These are phyloP conservation scores for Drosophila prosaltans DNA, from an alignment of 1,140 invertebrate species.

Conservation along the genomic window DNA sequence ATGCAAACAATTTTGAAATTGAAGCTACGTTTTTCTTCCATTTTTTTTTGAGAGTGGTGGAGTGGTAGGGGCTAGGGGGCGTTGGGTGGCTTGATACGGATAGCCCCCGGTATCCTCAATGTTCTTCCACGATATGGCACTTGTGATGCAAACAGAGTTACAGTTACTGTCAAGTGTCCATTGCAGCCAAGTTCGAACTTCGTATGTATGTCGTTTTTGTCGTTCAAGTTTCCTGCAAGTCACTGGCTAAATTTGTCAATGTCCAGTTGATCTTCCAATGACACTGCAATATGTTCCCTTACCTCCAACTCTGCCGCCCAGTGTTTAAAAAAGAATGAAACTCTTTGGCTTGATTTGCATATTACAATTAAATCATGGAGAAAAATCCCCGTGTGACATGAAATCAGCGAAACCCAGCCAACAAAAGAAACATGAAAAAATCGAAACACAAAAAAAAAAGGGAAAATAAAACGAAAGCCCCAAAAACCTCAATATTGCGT, in stretches of 20 bases:
- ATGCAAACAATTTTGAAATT: slow-evolving; percentile 80
- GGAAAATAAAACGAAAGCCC: slow-evolving; percentile 27
- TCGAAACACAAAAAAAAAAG: slow-evolving; percentile 22
- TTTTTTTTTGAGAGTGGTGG: neutral
- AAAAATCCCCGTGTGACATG: slow-evolving; percentile 57
- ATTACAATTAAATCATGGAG: slow-evolving; percentile 76
- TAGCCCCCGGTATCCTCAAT: slow-evolving; percentile 4
- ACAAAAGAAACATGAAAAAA: slow-evolving; percentile 15
- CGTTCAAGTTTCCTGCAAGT: slow-evolving; percentile 50
- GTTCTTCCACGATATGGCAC: slow-evolving; percentile 46
- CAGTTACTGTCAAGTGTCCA: slow-evolving; percentile 77
- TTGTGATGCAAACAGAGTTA: slow-evolving; percentile 74
- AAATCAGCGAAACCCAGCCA: slow-evolving; percentile 55
- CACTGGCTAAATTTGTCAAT: slow-evolving; percentile 69
- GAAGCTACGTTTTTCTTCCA: slow-evolving; percentile 62
- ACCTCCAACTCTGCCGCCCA: slow-evolving; percentile 39
- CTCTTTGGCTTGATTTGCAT: slow-evolving; percentile 57
- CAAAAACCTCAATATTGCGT: slow-evolving; percentile 62
- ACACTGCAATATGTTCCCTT: slow-evolving; percentile 53
- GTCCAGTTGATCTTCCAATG: slow-evolving; percentile 64
- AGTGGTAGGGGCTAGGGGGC: neutral
- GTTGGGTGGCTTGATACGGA: neutral
- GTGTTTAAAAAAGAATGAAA: slow-evolving; percentile 44
- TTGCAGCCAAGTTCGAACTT: slow-evolving; percentile 73
- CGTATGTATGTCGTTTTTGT: slow-evolving; percentile 59